Evolutionary conservation across 2,888 invertebrate species (phyloP).

Genomic region (Caenorhabditis afra): DNA sequence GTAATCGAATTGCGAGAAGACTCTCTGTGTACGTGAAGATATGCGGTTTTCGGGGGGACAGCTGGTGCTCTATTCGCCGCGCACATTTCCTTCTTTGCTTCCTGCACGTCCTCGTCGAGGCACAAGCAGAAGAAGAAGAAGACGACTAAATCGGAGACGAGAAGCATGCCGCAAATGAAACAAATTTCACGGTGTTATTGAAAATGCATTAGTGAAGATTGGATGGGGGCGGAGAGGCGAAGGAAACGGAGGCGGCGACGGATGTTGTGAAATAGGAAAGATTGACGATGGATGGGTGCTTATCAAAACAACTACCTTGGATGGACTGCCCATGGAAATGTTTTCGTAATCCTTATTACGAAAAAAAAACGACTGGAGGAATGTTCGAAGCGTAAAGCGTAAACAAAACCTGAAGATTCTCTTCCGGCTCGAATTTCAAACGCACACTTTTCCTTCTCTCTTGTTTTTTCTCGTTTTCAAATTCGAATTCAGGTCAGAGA

Average conservation of each 20-base stretch:
- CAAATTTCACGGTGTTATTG: conserved; percentile 38
- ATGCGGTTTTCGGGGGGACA: conserved; percentile 23
- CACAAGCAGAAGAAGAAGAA: neutral
- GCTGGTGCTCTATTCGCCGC: conserved; percentile 45
- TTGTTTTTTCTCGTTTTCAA: conserved; percentile 6
- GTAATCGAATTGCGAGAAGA: conserved; percentile 35
- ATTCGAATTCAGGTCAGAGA: conserved; percentile 5
- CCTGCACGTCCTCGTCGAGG: conserved; percentile 45
- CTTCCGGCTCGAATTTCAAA: conserved; percentile 3
- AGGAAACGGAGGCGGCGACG: neutral
- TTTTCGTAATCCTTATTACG: neutral
- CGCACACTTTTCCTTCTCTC: neutral
- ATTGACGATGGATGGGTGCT: too few relatives aligned
- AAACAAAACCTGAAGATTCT: conserved; percentile 12
- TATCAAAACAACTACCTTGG: too few relatives aligned
- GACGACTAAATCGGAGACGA: conserved; percentile 35
- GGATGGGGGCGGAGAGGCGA: neutral
- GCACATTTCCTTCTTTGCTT: conserved; percentile 46
- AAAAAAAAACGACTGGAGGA: neutral
- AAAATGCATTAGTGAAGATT: conserved; percentile 18
- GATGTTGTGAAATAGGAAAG: neutral
- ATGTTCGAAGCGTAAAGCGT: neutral
- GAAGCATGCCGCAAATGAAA: conserved; percentile 16
- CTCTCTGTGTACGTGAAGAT: conserved; percentile 48
- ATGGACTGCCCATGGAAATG: too few relatives aligned